These are phyloP conservation scores for Ctenicera cuprea DNA, from an alignment of 2,888 invertebrate species.

Conservation along the genomic window DNA sequence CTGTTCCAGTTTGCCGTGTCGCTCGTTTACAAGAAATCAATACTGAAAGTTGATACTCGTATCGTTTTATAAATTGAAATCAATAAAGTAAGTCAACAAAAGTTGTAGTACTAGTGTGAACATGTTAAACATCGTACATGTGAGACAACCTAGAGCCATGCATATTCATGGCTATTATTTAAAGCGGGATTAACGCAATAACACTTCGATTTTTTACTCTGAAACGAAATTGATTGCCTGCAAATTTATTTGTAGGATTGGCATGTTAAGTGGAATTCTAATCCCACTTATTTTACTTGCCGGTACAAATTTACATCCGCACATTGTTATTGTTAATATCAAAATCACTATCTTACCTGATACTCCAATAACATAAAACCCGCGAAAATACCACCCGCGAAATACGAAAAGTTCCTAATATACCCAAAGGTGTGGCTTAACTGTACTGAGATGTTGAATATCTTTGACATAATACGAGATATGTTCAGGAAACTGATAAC, in stretches of 20 bases:
- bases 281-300: not conserved
- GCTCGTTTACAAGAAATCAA: conserved; percentile 49
- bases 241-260: conserved; percentile 16
- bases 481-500: conserved; percentile 57
- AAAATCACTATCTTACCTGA: conserved; percentile 28
- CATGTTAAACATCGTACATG: conserved; percentile 49
- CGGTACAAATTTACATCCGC: not conserved
- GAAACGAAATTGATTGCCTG: conserved; percentile 15
- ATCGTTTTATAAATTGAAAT: conserved; percentile 54
- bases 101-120: conserved; percentile 52
- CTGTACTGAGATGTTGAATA: conserved; percentile 48
- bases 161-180: conserved; percentile 49
- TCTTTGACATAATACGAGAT: conserved; percentile 54
- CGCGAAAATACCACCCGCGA: conserved; percentile 26
- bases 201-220: conserved; percentile 4
- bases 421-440: conserved; percentile 54
- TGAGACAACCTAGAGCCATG: conserved; percentile 36
- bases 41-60: conserved; percentile 53
- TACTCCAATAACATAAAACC: conserved; percentile 10
- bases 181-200: conserved; percentile 24
- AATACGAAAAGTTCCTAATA: conserved; percentile 8
- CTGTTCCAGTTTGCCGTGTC: conserved; percentile 20
- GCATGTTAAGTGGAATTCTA: conserved; percentile 8
- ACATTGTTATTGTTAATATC: too few species aligned
- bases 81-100: conserved; percentile 57